phyloP scores from a whole-genome alignment of 2,113 vertebrate genomes.

The Tylochromis polylepis region DNA sequence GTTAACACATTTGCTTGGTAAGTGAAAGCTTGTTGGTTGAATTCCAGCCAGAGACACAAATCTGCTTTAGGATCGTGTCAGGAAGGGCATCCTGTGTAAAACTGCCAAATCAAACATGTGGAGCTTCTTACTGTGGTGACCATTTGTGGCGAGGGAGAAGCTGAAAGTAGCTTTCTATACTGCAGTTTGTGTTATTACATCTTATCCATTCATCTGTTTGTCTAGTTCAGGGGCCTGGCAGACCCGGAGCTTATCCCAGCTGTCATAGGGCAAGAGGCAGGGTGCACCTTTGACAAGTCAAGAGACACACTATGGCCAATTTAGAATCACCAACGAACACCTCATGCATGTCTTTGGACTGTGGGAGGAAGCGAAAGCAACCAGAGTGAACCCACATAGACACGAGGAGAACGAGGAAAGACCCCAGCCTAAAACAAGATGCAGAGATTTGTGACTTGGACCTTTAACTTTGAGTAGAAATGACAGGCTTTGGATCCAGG shows the following conservation, averaged over 20 bases:
- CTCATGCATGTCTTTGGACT: background rate
- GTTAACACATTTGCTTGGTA: background rate
- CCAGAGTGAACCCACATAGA: background rate
- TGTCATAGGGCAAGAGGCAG: background rate
- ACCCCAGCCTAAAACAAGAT: background rate
- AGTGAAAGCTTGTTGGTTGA: background rate
- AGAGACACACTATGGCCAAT: background rate
- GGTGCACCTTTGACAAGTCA: background rate
- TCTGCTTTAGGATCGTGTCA: background rate
- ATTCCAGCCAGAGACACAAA: background rate
- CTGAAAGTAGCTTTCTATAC: background rate
- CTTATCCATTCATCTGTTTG: background rate
- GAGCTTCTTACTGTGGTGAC: background rate
- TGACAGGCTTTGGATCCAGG: background rate
- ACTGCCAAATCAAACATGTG: background rate
- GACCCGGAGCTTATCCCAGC: background rate
- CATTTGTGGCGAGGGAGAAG: fast-evolving
- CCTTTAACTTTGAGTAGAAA: background rate
- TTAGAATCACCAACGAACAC: background rate
- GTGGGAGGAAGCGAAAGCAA: background rate
- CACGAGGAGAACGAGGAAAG: background rate
- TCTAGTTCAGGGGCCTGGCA: background rate
- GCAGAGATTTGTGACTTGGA: background rate
- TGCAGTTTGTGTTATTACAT: background rate
- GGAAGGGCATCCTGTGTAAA: background rate